Percentiles rank a stretch among this genome's conserved stretches.
phyloP scores from a whole-genome alignment of 2,888 invertebrate species.

The Drosophila robusta region DNA sequence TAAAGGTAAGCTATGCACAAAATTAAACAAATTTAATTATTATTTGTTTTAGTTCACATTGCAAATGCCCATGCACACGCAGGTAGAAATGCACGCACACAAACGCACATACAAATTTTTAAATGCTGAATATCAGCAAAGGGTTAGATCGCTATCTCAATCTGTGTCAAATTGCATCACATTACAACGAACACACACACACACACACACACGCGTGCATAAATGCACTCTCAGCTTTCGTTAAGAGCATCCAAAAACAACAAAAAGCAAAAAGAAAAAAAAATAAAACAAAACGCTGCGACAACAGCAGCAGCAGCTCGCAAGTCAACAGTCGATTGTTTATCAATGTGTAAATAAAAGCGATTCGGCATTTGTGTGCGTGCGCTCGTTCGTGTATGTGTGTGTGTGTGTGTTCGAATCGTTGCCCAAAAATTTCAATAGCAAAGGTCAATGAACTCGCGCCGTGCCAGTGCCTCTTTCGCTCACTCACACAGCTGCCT shows the following conservation, averaged over 20 bases:
- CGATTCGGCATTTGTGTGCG: constrained; percentile 24
- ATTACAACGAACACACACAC: constrained; percentile 21
- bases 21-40: no score
- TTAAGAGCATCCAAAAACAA: constrained; percentile 20
- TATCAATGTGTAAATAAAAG: constrained; percentile 77
- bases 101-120: background rate
- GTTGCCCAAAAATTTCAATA: constrained; percentile 80
- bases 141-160: constrained; percentile 52
- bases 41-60: background rate
- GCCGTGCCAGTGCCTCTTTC: constrained; percentile 48
- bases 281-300: constrained; percentile 7
- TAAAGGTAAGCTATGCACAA: no score
- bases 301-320: constrained; percentile 37
- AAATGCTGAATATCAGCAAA: constrained; percentile 23
- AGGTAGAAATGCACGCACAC: constrained; percentile 8
- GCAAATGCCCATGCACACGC: background rate
- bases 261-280: no score
- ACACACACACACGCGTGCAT: constrained; percentile 8
- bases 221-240: constrained; percentile 17
- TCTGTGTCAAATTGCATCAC: constrained; percentile 63
- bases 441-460: constrained; percentile 83
- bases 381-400: constrained; percentile 26
- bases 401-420: constrained; percentile 39
- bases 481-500: constrained; percentile 9
- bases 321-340: constrained; percentile 69